Conservation (phyloP, 2,113 vertebrate species). For the Ochotona curzoniae region DNA sequence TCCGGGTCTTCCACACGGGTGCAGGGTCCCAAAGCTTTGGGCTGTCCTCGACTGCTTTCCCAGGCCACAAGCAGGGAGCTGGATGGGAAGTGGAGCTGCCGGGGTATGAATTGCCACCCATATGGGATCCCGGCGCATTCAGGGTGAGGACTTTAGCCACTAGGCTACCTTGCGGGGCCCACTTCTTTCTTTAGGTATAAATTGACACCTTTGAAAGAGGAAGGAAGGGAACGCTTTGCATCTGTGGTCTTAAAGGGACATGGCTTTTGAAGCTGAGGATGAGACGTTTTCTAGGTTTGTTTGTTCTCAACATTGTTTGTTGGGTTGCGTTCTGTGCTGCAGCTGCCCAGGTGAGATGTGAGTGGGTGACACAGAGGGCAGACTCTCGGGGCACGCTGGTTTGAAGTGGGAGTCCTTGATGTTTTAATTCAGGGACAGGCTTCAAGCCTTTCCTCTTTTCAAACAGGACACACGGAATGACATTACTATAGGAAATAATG, state of each 20-base stretch:
- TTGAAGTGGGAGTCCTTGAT: not conserved
- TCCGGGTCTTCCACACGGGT: too few species aligned
- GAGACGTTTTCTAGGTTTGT: not conserved
- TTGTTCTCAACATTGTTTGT: not conserved
- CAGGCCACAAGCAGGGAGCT: too few species aligned
- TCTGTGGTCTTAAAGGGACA: not conserved
- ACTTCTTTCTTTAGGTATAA: not conserved
- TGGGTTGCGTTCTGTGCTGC: not conserved
- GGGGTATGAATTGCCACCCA: too few species aligned
- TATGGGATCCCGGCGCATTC: too few species aligned
- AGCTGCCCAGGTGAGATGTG: not conserved
- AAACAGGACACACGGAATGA: not conserved
- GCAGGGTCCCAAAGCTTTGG: too few species aligned
- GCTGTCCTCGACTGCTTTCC: too few species aligned
- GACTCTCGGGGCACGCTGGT: not conserved
- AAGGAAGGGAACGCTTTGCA: not conserved
- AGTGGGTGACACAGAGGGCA: not conserved
- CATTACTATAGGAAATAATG: slow-evolving; percentile 32
- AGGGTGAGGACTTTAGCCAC: too few species aligned
- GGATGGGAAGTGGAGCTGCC: too few species aligned
- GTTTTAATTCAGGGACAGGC: not conserved
- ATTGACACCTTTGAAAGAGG: not conserved
- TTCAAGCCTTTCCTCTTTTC: not conserved
- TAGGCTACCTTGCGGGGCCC: too few species aligned
- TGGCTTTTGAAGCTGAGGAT: slow-evolving; percentile 17